Evolutionary conservation across 2,888 invertebrate species (phyloP), one percentile per base, ranked within the genome.

Genomic region (Orthosia gothica): DNA sequence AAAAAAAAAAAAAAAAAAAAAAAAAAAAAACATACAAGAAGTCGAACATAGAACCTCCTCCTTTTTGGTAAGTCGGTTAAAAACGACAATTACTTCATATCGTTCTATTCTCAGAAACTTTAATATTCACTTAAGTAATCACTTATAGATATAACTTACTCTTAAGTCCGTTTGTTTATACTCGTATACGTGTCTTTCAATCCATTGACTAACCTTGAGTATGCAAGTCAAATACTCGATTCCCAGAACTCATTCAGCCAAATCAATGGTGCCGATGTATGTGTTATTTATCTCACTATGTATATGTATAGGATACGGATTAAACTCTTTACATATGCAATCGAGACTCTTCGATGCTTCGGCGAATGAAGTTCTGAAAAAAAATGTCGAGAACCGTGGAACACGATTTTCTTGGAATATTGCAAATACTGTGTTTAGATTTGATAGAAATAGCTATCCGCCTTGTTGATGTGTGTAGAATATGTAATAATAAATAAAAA

Each of bases 251-350:
- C 58, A 61, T 68, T 62, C 45, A 67, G 23, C 58, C 12, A 62
- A 85, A 80, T 84, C 83, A 72, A 71, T 70, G 71, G 67, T 32
- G 69, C 50, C 70, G 70, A 84, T 76, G 40, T 64, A 74, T 75
- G 49, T 71, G 50, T 74, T 77, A 76, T 78, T 76, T 78, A 78
- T 73, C 58, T 73, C 32, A 40, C 72, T 47, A 40, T 59, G n/a
- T 50, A 55, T 68, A 55, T 65, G 70, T 57, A 66, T 71, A 49
- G 52, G 50, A 18, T 67, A 49, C 72, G 52, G 78, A 72, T 69
- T 65, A 69, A 70, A 23, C 58, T 54, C 45, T 63, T 55, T 66
- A 52, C 40, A 70, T 67, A 74, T 63, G 62, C 52, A 70, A 57
- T 49, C 49, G 69, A 62, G 68, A 64, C 59, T 63, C 55, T 80